These are phyloP conservation scores for Menidia beryllina DNA, from an alignment of 2,113 vertebrate genomes.

Conservation along the genomic window DNA sequence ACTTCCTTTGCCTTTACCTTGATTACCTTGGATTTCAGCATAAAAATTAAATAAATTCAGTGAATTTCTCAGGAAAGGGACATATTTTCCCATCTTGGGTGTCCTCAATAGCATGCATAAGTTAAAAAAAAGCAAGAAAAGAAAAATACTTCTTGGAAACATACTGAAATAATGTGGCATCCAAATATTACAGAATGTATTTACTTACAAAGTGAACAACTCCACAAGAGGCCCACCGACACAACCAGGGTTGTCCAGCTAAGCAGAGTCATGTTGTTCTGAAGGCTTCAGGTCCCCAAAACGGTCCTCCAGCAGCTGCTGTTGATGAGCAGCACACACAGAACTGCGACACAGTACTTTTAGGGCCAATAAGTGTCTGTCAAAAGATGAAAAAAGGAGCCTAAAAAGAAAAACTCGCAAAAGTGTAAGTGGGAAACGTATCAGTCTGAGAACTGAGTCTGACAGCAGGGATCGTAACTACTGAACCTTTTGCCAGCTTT, in stretches of 20 bases:
- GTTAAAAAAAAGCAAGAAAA: neutral
- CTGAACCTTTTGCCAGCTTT: constrained; percentile 4
- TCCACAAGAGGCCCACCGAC: constrained; percentile 17
- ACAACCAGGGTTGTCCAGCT: constrained; percentile 19
- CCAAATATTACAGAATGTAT: neutral
- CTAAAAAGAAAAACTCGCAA: too few species aligned
- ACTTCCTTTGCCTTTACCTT: too few species aligned
- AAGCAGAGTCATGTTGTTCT: constrained; percentile 34
- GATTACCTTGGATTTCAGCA: too few species aligned
- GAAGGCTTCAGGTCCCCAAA: neutral
- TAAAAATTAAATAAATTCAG: too few species aligned
- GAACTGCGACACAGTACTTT: neutral
- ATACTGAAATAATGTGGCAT: neutral
- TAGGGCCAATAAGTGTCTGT: neutral
- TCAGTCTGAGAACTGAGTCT: neutral
- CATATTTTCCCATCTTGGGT: too few species aligned
- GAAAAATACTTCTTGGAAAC: neutral
- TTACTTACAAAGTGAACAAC: constrained; percentile 25
- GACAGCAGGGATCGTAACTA: neutral
- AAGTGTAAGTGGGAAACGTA: neutral
- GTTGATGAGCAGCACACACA: neutral
- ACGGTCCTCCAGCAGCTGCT: constrained; percentile 1
- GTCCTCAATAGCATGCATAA: neutral
- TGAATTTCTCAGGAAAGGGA: too few species aligned
- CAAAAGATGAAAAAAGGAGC: neutral